Base-by-base conservation (phyloP, 2,888 invertebrate species). In the Camptogramma bilineatum region DNA sequence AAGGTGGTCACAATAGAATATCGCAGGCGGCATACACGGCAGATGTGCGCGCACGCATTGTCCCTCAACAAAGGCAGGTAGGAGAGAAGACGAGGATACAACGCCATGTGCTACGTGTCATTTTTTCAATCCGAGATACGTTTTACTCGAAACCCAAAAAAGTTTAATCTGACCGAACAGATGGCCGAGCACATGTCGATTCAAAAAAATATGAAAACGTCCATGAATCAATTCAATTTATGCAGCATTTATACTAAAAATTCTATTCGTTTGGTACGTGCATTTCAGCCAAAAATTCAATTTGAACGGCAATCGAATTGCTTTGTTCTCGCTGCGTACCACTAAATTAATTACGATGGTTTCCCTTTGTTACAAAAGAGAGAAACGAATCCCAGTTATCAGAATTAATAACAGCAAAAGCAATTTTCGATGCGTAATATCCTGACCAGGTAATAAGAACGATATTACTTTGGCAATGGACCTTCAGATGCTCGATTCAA, bases 281-380 rank as follows among this genome's bases (percentile, higher is more conserved):
- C 64, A 73, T 69, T 70, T 68, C 71, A 57, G 64, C 78, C 75
- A 70, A 73, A 79, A 80, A 84, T 81, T 77, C 69, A 75, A 85
- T 86, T 84, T 81, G 73, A 70, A 79, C 81, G 73, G 73, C 77
- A 74, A 81, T 79, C 71, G 77, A 73, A 80, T 72, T 73, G 79
- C 77, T 85, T 87, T 86, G 84, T 87, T 84, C 69, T 81, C 79
- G 75, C 78, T 74, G 78, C 80, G 82, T 81, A 88, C 83, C 83
- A 84, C 85, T 85, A 84, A 89, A 90, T 90, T 88, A 90, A 91
- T 91, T 91, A 88, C 88, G 80, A 89, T 87, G 88, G 87, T 86
- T 91, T 91, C 89, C 90, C 90, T 91, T 91, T 91, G 91, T 91
- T 91, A 90, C 90, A 90, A 90, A 91, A 91, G 89, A 90, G 91